Evolutionary conservation across 2,113 vertebrate species (phyloP), one percentile per base, ranked within the genome.

Genomic region (Protobothrops flavoviridis): DNA sequence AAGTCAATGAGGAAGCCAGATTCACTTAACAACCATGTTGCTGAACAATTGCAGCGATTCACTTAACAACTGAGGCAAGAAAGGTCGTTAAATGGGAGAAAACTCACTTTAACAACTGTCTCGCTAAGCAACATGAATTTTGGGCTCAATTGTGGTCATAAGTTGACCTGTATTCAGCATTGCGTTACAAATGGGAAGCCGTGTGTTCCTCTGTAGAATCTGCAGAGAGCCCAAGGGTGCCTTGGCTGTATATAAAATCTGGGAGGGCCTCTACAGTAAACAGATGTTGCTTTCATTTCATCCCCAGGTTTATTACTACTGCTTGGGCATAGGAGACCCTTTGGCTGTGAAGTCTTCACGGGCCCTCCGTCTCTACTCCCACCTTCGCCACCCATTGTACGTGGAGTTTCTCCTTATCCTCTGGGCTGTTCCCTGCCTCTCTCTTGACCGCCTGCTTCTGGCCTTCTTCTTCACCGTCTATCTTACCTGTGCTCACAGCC

Each of bases 331-430:
- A 90, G 98, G 98, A 0, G 98, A 99, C 92, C 99, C 99, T 0
- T 94, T 99, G 88, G 96, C 97, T 23, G 95, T 98, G 74, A 98
- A 99, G 96, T 98, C 98, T 0, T 96, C 97, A 1, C 89, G 94
- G 0, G 98, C 97, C 39, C 97, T 98, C 92, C 98, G 98, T 15
- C 97, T 99, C 85, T 98, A 98, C 86, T 96, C 98, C 88, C 99
- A 99, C 96, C 97, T 99, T 26, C 98, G 99, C 45, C 98, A 99
- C 96, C 99, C 99, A 0, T 98, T 99, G 91, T 99, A 97, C 86
- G 95, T 99, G 97, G 99, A 99, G 97, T 97, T 99, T 91, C 96
- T 97, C 13, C 96, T 98, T 0, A 97, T 99, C 93, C 97, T 99
- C 85, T 99, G 99, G 99, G 96, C 98, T 21, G 97, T 99, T 33